A percentile compares a stretch with the other conserved stretches of the same genome.
Conservation (phyloP, 2,113 vertebrate genomes). For the Lota lota region DNA sequence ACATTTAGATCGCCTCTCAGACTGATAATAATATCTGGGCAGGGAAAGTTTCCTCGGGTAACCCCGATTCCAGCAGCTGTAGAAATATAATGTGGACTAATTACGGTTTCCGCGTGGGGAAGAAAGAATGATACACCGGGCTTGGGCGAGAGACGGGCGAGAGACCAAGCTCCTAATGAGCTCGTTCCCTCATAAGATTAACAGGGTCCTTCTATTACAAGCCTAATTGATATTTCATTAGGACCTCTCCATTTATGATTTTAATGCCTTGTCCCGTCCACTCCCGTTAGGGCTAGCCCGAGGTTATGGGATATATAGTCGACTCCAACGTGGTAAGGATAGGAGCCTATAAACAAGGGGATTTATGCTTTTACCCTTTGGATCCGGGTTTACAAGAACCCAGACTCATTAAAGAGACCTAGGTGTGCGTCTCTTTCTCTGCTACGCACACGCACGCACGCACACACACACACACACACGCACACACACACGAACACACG, state of each 20-base stretch:
- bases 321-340: conserved; percentile 42
- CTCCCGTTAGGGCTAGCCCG: conserved; percentile 32
- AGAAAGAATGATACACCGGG: conserved; percentile 33
- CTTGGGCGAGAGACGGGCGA: conserved; percentile 33
- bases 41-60: conserved; percentile 63
- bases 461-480: neutral
- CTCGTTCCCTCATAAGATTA: conserved; percentile 60
- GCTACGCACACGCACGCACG: conserved; percentile 21
- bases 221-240: conserved; percentile 77
- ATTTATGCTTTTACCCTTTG: conserved; percentile 71
- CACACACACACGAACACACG: neutral
- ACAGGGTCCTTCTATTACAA: conserved; percentile 55
- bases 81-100: conserved; percentile 61
- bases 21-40: conserved; percentile 48
- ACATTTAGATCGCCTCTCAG: conserved; percentile 56
- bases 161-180: conserved; percentile 59
- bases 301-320: conserved; percentile 55
- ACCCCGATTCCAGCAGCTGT: conserved; percentile 52
- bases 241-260: conserved; percentile 69
- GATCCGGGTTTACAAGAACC: conserved; percentile 63
- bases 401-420: conserved; percentile 60
- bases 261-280: conserved; percentile 56
- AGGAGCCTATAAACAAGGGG: conserved; percentile 54
- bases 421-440: conserved; percentile 25
- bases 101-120: conserved; percentile 59